These are phyloP conservation scores for Arothron firmamentum DNA, from an alignment of 2,113 vertebrate genomes.

Conservation along the genomic window DNA sequence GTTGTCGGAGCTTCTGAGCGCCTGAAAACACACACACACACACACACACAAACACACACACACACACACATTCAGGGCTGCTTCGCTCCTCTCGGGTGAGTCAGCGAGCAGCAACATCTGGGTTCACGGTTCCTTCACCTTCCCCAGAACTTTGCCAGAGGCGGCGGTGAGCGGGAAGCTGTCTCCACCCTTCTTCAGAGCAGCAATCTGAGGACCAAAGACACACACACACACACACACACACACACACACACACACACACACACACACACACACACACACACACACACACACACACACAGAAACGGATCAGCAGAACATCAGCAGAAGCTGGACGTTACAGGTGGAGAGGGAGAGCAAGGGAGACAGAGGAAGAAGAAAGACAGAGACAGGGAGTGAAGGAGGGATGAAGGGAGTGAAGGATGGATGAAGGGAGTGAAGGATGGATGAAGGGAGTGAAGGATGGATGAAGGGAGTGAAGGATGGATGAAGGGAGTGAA, in stretches of 20 bases:
- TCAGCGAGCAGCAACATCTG: slow-evolving; percentile 9
- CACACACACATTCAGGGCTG: not conserved
- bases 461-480: too few relatives aligned
- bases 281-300: slow-evolving; percentile 3
- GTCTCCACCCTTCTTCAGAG: slow-evolving; percentile 80
- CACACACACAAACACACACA: too few relatives aligned
- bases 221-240: not conserved
- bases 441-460: too few relatives aligned
- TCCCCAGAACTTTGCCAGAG: slow-evolving; percentile 82
- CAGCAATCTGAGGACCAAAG: slow-evolving; percentile 71
- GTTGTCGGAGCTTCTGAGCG: slow-evolving; percentile 75
- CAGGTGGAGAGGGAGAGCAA: not conserved
- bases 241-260: not conserved
- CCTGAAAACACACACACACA: slow-evolving; percentile 64
- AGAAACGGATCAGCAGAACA: not conserved
- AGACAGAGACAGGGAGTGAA: not conserved
- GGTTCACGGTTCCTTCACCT: slow-evolving; percentile 66
- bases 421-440: too few relatives aligned
- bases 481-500: too few relatives aligned
- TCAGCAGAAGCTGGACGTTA: not conserved
- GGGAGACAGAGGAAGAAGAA: too few relatives aligned
- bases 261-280: not conserved
- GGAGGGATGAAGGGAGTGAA: too few relatives aligned
- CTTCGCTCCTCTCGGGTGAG: too few relatives aligned
- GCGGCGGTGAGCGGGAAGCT: slow-evolving; percentile 76